These are phyloP conservation scores for Puffinus mauretanicus DNA, from an alignment of 2,113 vertebrate species.

Conservation along the genomic window DNA sequence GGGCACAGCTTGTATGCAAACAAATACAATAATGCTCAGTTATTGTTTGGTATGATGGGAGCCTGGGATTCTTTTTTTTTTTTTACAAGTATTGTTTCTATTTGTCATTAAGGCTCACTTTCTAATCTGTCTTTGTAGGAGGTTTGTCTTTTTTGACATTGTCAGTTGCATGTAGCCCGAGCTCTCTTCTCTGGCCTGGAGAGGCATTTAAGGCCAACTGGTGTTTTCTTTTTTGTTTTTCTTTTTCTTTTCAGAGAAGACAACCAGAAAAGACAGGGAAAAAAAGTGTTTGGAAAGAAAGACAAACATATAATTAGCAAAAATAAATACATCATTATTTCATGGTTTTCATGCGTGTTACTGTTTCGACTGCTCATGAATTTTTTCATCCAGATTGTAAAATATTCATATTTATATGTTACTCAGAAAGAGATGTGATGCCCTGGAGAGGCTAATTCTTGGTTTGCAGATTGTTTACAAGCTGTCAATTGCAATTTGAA, in stretches of 20 bases:
- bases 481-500: conserved; percentile 59
- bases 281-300: background rate
- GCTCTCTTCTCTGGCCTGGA: background rate
- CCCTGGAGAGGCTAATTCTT: conserved; percentile 62
- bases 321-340: conserved; percentile 46
- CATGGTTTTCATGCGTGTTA: conserved; percentile 23
- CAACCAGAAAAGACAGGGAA: background rate
- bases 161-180: background rate
- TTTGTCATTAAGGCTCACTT: conserved; percentile 60
- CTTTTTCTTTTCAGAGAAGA: background rate
- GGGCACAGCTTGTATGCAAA: conserved; percentile 6
- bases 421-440: conserved; percentile 7
- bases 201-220: conserved; percentile 31
- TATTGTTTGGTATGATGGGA: conserved; percentile 32
- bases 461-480: conserved; percentile 66
- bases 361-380: background rate
- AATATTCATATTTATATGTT: conserved; percentile 61
- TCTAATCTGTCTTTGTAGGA: conserved; percentile 37
- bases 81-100: conserved; percentile 37
- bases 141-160: conserved; percentile 20
- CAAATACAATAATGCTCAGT: background rate
- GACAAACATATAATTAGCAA: conserved; percentile 48
- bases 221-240: background rate
- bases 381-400: conserved; percentile 46
- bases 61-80: background rate